These are phyloP conservation scores for Himalopsyche anomala DNA, from an alignment of 2,888 invertebrate genomes.

Conservation along the genomic window DNA sequence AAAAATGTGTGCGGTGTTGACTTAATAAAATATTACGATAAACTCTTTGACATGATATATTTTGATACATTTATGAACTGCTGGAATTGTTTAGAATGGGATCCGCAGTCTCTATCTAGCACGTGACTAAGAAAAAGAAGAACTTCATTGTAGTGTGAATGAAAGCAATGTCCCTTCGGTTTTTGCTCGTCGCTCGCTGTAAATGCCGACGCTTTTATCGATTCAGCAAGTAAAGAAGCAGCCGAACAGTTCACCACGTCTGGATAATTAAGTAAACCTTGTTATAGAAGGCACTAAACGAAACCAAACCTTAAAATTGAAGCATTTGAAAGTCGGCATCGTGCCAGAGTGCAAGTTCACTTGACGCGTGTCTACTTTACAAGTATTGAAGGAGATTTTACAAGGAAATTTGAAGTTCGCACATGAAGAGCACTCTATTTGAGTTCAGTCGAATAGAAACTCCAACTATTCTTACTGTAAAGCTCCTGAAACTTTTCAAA, in stretches of 20 bases:
- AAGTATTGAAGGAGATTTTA: constrained; percentile 51
- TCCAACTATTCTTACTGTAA: constrained; percentile 1
- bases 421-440: constrained; percentile 45
- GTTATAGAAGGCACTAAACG: constrained; percentile 45
- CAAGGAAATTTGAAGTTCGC: constrained; percentile 41
- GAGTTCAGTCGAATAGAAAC: constrained; percentile 35
- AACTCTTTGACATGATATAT: too few species aligned
- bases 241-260: constrained; percentile 46
- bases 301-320: constrained; percentile 39
- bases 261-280: constrained; percentile 59
- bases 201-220: constrained; percentile 28
- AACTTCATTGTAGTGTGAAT: not conserved
- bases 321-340: constrained; percentile 44
- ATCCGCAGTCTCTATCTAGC: not conserved
- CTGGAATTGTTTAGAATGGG: too few species aligned
- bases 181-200: not conserved
- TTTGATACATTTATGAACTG: too few species aligned
- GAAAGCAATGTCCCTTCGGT: not conserved
- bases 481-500: constrained; percentile 48
- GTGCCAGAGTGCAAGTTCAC: constrained; percentile 50
- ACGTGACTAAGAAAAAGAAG: not conserved
- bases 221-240: constrained; percentile 16
- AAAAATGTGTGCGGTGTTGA: too few species aligned
- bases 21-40: too few species aligned
- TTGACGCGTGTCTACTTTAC: constrained; percentile 51